These are phyloP conservation scores for Drosophila neoperkinsi DNA, from an alignment of 2,888 invertebrate genomes.

Conservation along the genomic window DNA sequence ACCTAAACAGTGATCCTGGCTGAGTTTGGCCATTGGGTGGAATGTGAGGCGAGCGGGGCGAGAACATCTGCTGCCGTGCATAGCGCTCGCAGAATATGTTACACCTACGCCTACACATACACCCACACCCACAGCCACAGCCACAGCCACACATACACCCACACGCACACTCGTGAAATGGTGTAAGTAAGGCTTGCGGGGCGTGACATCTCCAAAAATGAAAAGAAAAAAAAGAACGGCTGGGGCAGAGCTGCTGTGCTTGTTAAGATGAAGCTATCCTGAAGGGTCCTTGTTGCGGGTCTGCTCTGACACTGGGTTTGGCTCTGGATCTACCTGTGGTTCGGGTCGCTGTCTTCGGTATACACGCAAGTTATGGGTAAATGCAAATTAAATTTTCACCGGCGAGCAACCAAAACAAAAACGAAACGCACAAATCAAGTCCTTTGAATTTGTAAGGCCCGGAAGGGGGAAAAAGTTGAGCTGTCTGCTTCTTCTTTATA, in stretches of 20 bases:
- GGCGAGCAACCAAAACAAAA: conserved; percentile 43
- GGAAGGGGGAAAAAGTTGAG: conserved; percentile 17
- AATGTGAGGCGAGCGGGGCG: conserved; percentile 4
- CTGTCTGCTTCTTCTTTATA: conserved; percentile 23
- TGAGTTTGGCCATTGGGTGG: neutral
- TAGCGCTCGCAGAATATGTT: conserved; percentile 50
- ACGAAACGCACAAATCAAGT: conserved; percentile 50
- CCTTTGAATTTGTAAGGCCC: conserved; percentile 41
- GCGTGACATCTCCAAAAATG: conserved; percentile 8
- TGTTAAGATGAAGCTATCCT: conserved; percentile 33
- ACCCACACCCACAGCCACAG: conserved; percentile 1
- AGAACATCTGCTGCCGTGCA: conserved; percentile 70
- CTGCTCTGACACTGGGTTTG: neutral
- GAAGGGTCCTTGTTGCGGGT: neutral
- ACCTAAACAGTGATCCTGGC: neutral
- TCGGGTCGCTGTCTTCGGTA: conserved; percentile 33
- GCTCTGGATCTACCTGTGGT: neutral
- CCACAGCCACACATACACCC: conserved; percentile 16
- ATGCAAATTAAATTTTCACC: conserved; percentile 75
- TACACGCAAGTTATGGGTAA: conserved; percentile 70
- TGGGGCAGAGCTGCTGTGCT: conserved; percentile 15
- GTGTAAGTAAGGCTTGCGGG: conserved; percentile 47
- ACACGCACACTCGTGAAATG: conserved; percentile 11
- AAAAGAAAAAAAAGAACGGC: conserved; percentile 2
- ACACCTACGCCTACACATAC: conserved; percentile 23